Evolutionary conservation across 2,113 vertebrate species (phyloP).

Genomic region (Sterrhoptilus dennistouni): DNA sequence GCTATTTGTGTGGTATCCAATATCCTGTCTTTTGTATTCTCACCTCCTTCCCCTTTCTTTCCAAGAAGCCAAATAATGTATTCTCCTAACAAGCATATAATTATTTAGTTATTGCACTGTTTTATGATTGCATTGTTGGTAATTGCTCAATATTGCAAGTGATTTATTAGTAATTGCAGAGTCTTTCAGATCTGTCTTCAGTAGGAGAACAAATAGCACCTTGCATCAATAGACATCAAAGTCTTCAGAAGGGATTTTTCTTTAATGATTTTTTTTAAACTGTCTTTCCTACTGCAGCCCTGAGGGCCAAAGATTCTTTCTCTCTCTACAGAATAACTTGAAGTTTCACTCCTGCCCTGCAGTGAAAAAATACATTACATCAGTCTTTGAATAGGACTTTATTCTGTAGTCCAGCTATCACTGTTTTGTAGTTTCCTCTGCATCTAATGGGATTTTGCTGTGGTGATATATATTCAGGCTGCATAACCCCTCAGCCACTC

Average conservation of each 20-base stretch:
- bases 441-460: conserved; percentile 12
- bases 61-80: neutral
- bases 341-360: conserved; percentile 14
- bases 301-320: neutral
- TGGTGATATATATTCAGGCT: neutral
- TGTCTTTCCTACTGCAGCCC: neutral
- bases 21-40: conserved; percentile 46
- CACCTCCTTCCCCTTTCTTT: conserved; percentile 5
- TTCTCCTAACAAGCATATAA: conserved; percentile 29
- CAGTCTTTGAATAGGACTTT: conserved; percentile 1
- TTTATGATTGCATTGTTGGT: conserved; percentile 53
- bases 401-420: neutral
- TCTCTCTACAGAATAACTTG: neutral
- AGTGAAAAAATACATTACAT: conserved; percentile 10
- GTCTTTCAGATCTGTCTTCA: conserved; percentile 37
- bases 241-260: conserved; percentile 4
- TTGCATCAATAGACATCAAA: conserved; percentile 47
- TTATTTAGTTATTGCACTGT: conserved; percentile 51
- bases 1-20: neutral
- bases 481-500: neutral
- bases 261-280: conserved; percentile 21
- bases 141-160: conserved; percentile 52
- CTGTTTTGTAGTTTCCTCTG: neutral
- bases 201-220: conserved; percentile 32
- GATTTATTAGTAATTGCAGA: conserved; percentile 56